phyloP scores from a whole-genome alignment of 2,888 invertebrate species.

The Synanthedon vespiformis region DNA sequence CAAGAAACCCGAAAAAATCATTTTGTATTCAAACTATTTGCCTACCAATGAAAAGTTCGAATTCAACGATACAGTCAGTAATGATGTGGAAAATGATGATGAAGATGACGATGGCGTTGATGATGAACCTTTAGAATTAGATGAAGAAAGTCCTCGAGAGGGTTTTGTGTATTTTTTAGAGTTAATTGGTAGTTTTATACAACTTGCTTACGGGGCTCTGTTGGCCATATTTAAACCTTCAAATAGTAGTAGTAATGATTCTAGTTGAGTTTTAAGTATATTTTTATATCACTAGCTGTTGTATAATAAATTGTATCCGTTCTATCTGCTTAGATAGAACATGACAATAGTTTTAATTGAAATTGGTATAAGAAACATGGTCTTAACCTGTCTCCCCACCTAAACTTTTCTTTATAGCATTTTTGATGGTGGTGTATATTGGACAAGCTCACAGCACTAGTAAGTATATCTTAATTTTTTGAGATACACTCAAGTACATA shows the following conservation, averaged over 20 bases:
- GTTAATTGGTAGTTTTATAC: conserved; percentile 38
- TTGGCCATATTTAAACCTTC: conserved; percentile 26
- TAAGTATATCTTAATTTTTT: no score
- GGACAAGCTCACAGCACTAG: no score
- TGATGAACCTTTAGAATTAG: conserved; percentile 11
- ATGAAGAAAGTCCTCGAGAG: conserved; percentile 18
- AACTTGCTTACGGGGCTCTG: conserved; percentile 43
- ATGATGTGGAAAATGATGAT: conserved; percentile 1
- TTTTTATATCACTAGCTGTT: no score
- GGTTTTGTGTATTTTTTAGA: conserved; percentile 39
- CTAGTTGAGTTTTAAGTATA: neutral
- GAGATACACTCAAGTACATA: no score
- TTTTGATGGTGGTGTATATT: no score
- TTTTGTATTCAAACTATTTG: conserved; percentile 37
- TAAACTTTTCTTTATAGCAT: no score
- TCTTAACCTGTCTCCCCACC: no score
- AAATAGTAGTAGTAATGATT: conserved; percentile 4
- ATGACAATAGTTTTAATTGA: no score
- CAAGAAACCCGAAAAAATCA: conserved; percentile 53
- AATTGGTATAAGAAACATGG: no score
- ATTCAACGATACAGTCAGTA: conserved; percentile 7
- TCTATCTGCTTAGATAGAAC: no score
- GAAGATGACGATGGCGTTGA: neutral
- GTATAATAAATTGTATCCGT: no score
- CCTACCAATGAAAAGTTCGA: conserved; percentile 18